These are phyloP conservation scores for Microctenopoma lineatum DNA, from an alignment of 2,797 vertebrate genomes.

Conservation along the genomic window DNA sequence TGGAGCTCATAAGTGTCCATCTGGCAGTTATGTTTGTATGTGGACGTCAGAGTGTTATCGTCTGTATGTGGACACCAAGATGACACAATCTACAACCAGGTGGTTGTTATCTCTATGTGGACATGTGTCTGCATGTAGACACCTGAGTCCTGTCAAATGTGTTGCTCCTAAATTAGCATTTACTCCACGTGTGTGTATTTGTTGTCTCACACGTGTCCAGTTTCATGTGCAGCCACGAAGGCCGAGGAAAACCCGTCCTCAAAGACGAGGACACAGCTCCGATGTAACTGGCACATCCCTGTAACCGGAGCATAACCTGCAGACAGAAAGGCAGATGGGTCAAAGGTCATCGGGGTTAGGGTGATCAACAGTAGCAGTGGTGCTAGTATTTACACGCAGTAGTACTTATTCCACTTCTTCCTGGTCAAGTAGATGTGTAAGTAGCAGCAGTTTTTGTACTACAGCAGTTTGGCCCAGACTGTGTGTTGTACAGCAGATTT, in stretches of 20 bases:
- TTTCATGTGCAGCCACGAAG: slow-evolving; percentile 97
- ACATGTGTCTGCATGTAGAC: too few relatives aligned
- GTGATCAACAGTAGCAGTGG: not conserved
- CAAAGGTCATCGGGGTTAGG: not conserved
- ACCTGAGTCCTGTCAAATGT: not conserved
- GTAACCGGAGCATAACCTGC: slow-evolving; percentile 95
- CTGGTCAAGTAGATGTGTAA: not conserved
- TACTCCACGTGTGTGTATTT: not conserved
- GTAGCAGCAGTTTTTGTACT: not conserved
- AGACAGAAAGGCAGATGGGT: slow-evolving; percentile 4
- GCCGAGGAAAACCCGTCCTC: slow-evolving; percentile 97
- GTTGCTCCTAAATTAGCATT: not conserved
- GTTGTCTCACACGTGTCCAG: slow-evolving; percentile 94
- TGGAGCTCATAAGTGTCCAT: too few relatives aligned
- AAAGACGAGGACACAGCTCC: slow-evolving; percentile 95
- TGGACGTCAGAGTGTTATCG: too few relatives aligned
- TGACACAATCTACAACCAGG: too few relatives aligned
- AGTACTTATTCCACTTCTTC: too few relatives aligned
- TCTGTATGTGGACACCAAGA: not conserved
- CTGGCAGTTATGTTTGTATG: not conserved
- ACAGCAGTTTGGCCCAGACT: too few relatives aligned
- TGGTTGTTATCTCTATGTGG: not conserved
- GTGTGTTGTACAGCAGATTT: too few relatives aligned
- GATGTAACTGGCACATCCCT: slow-evolving; percentile 95
- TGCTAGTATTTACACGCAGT: not conserved